These are phyloP conservation scores for Chrysolina americana DNA, from an alignment of 2,888 invertebrate genomes.

Conservation along the genomic window DNA sequence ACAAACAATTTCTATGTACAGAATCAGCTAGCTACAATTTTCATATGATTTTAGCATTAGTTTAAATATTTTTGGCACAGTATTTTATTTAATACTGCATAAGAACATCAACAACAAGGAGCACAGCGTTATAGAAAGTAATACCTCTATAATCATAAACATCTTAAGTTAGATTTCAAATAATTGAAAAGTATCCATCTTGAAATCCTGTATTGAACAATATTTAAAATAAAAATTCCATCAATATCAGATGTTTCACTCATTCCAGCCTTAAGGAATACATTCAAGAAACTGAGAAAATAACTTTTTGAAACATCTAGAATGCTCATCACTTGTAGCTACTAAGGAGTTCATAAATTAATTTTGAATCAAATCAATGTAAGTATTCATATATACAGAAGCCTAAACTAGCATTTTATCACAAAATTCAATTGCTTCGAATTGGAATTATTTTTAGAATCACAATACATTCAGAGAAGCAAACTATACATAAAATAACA, in stretches of 20 bases:
- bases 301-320: neutral
- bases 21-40: slow-evolving; percentile 48
- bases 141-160: neutral
- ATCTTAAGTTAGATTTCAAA: neutral
- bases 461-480: slow-evolving; percentile 67
- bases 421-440: slow-evolving; percentile 69
- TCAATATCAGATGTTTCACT: neutral
- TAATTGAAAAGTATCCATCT: neutral
- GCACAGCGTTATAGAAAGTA: neutral
- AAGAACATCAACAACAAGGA: slow-evolving; percentile 22
- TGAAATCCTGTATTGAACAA: neutral
- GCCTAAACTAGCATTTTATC: slow-evolving; percentile 64
- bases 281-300: neutral
- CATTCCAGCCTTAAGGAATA: neutral
- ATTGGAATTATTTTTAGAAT: slow-evolving; percentile 67
- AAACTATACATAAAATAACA: slow-evolving; percentile 61
- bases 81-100: slow-evolving; percentile 62
- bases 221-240: neutral
- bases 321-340: slow-evolving; percentile 42
- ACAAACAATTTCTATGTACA: slow-evolving; percentile 62
- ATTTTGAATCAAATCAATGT: slow-evolving; percentile 54
- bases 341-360: slow-evolving; percentile 42
- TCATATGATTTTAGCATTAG: slow-evolving; percentile 35
- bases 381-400: slow-evolving; percentile 56
- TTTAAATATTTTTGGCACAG: slow-evolving; percentile 64